Conservation (phyloP, 2,113 vertebrate species). For the Telmatochromis sp. region DNA sequence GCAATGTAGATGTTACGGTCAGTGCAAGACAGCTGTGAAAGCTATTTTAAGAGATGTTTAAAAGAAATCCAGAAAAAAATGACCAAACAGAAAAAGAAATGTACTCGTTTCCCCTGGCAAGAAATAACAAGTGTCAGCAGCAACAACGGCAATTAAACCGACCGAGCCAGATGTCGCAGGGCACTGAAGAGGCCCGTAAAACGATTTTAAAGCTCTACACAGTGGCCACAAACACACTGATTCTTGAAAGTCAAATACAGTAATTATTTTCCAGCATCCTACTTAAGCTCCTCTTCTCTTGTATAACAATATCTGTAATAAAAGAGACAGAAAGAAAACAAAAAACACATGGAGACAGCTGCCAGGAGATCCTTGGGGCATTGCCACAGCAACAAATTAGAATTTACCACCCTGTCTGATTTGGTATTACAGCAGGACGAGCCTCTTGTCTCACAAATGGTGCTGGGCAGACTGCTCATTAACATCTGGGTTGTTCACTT, state of each 20-base stretch:
- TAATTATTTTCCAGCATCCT: background rate
- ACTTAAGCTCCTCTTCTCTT: background rate
- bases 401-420: background rate
- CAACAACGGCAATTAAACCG: background rate
- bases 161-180: background rate
- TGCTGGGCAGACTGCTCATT: background rate
- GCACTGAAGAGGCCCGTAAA: conserved; percentile 14
- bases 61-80: background rate
- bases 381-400: background rate
- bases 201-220: background rate
- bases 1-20: background rate
- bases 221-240: background rate
- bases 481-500: background rate
- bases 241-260: background rate
- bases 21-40: background rate
- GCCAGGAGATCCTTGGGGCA: background rate
- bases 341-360: background rate
- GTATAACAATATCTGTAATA: background rate
- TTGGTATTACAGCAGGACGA: background rate
- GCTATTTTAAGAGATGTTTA: background rate
- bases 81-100: background rate
- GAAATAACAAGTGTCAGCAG: background rate
- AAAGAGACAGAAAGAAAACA: background rate
- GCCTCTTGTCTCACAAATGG: background rate
- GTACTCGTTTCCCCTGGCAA: background rate